Evolutionary conservation across 2,113 vertebrate genomes (phyloP).

Genomic region (Galemys pyrenaicus): DNA sequence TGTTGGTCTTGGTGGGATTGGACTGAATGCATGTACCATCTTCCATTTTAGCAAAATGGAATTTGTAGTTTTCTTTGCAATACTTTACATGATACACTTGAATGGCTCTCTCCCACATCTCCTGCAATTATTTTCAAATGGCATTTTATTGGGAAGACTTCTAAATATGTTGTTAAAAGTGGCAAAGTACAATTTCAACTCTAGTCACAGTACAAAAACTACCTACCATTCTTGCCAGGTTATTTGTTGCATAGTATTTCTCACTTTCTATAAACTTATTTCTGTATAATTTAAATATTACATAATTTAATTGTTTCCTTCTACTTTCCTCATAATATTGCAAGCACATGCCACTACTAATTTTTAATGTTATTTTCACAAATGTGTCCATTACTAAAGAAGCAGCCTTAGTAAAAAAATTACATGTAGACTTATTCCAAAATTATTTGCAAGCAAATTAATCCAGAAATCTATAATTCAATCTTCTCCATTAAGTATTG

Average conservation of each 20-base stretch:
- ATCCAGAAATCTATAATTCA: neutral
- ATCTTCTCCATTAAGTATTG: neutral
- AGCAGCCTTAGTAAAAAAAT: neutral
- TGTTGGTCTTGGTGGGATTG: neutral
- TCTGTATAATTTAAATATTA: neutral
- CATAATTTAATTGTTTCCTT: neutral
- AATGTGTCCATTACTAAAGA: neutral
- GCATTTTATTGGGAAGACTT: neutral
- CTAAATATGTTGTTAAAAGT: neutral
- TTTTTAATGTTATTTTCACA: neutral
- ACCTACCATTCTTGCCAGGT: neutral
- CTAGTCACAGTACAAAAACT: neutral
- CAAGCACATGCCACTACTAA: neutral
- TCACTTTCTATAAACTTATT: neutral
- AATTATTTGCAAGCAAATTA: neutral
- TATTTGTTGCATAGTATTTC: neutral
- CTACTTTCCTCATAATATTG: neutral
- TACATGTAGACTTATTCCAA: neutral
- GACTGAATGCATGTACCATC: neutral
- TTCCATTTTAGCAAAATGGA: neutral
- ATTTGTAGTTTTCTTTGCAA: neutral
- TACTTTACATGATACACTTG: accelerated
- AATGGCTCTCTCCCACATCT: neutral
- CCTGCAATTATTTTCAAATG: neutral
- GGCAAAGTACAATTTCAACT: neutral